Base-by-base conservation (phyloP, 2,113 vertebrate genomes). In the Himantopus leucocephalus region DNA sequence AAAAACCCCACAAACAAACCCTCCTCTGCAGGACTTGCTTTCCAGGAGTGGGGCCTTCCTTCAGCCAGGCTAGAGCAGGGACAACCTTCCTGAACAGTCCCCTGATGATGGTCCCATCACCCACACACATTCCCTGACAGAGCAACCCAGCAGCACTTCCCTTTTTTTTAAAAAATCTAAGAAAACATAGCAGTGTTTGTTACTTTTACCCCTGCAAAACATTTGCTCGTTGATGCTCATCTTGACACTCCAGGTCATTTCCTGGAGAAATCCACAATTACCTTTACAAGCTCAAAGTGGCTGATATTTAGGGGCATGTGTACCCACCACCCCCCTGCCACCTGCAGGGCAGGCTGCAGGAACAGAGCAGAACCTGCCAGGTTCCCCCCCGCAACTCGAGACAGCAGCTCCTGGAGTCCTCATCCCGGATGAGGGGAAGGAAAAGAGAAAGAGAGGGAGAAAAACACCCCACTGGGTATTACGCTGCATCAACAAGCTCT, bases 381-480 rank as follows among this genome's bases (percentile, higher is more conserved):
- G 12, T 22, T 76, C 50, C 43, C 13, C 35, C 26, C n/a, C n/a
- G 27, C 3, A 14, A 2, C 7, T 17, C 0, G 1, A 75, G 62
- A 26, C n/a, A 70, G 53, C 59, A 64, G 34, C 24, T 75, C 26
- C 39, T 1, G 1, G 50, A 14, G 16, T 68, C 55, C 67, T 71
- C 60, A 67, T 34, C 17, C 29, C 56, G 56, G 68, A 70, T 0
- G 0, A 41, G 37, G 5, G 13, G 39, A 45, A 56, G 45, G 43
- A 82, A 58, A 37, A 23, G 18, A 59, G 8, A 39, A 39, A 14
- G 21, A 35, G 47, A 45, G 17, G 32, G 29, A 77, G n/a, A 67
- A 29, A 19, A 35, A 1, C 23, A 19, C 1, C 1, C 22, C 2
- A 0, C 24, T 32, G 58, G 2, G 3, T 66, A 52, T 68, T 19